Evolutionary conservation across 2,797 vertebrate genomes (phyloP).

Genomic region (Enteromius argenteus): DNA sequence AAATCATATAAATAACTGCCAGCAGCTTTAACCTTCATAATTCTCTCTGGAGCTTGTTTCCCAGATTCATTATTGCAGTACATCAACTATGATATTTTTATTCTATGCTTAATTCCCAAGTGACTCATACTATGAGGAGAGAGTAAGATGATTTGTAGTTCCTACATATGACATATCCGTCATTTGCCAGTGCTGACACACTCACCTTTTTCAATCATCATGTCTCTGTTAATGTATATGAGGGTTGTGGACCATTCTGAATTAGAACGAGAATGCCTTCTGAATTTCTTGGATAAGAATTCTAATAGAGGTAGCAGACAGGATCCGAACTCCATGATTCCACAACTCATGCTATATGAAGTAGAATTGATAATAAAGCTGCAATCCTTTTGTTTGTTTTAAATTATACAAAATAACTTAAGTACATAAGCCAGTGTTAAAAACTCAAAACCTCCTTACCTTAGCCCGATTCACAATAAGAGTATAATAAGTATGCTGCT

Average conservation of each 20-base stretch:
- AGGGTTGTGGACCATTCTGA: background rate
- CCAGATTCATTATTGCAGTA: slow-evolving; percentile 21
- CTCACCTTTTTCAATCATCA: background rate
- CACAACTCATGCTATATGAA: background rate
- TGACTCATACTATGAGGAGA: slow-evolving; percentile 1
- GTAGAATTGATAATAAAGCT: background rate
- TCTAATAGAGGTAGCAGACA: background rate
- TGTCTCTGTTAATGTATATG: background rate
- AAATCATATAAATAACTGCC: slow-evolving; percentile 14
- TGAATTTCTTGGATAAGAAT: background rate
- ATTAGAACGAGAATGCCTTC: background rate
- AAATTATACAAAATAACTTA: no score
- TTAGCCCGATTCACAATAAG: no score
- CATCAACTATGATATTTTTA: slow-evolving; percentile 18
- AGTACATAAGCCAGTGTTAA: no score
- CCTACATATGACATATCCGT: background rate
- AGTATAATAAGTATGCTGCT: no score
- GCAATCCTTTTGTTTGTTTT: no score
- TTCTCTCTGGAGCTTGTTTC: slow-evolving; percentile 19
- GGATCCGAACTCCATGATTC: background rate
- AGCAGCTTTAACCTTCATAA: slow-evolving; percentile 18
- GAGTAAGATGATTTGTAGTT: slow-evolving; percentile 12
- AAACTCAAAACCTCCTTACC: no score
- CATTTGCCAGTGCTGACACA: background rate
- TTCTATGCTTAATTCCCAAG: background rate